Conservation (phyloP, 2,888 invertebrate genomes). For the Leptinotarsa tumamoca region DNA sequence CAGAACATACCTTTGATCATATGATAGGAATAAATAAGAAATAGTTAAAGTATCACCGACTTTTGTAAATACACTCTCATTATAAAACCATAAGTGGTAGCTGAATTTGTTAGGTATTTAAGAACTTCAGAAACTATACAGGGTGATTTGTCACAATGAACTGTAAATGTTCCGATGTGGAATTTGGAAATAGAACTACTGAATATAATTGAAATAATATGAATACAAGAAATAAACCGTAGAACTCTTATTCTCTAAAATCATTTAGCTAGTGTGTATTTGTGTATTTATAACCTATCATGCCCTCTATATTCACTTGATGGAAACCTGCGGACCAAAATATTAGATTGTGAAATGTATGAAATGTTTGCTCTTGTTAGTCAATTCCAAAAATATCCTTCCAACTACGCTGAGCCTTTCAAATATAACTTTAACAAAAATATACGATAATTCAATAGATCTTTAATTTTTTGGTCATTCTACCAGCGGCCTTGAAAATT, state of each 20-base stretch:
- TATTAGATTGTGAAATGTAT: slow-evolving; percentile 10
- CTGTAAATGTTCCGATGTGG: not conserved
- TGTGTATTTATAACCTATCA: not conserved
- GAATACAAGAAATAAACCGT: too few species aligned
- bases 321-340: slow-evolving; percentile 23
- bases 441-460: not conserved
- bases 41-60: not conserved
- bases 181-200: not conserved
- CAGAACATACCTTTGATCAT: not conserved
- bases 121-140: not conserved
- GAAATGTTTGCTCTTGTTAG: not conserved
- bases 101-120: not conserved
- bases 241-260: too few species aligned
- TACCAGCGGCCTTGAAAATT: not conserved
- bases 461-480: not conserved
- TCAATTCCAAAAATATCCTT: not conserved
- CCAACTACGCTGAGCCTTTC: not conserved
- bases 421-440: not conserved
- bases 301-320: slow-evolving; percentile 5
- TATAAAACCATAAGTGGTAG: not conserved
- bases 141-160: not conserved
- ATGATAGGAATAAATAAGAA: not conserved
- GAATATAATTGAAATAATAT: too few species aligned
- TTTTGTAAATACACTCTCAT: slow-evolving; percentile 23
- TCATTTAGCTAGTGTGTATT: too few species aligned